These are phyloP conservation scores for Callimorpha dominula DNA, from an alignment of 2,888 invertebrate species.

Conservation along the genomic window DNA sequence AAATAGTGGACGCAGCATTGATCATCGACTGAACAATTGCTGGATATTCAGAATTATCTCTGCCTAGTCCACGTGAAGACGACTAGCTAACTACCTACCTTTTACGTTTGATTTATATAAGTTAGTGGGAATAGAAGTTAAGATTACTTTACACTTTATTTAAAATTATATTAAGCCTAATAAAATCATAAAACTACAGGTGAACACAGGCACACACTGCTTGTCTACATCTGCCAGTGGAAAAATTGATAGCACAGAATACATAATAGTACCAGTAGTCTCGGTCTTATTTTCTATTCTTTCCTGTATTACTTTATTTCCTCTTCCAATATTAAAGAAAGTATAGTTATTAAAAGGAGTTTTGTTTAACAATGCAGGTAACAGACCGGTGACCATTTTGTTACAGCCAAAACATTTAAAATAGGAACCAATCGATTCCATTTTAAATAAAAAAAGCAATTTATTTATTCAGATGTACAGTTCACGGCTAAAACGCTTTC, in stretches of 20 bases:
- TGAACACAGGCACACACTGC: too few species aligned
- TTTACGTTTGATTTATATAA: background rate
- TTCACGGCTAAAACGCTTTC: slow-evolving; percentile 18
- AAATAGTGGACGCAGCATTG: slow-evolving; percentile 44
- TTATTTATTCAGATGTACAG: slow-evolving; percentile 16
- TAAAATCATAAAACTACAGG: slow-evolving; percentile 38
- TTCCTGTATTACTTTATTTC: too few species aligned
- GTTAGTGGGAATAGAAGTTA: slow-evolving; percentile 40
- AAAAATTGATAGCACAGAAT: slow-evolving; percentile 34
- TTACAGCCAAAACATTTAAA: background rate
- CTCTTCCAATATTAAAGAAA: too few species aligned
- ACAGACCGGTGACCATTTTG: background rate
- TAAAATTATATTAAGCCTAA: slow-evolving; percentile 17
- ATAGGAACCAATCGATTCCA: slow-evolving; percentile 2
- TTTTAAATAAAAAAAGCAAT: background rate
- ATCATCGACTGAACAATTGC: slow-evolving; percentile 26
- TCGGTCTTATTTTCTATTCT: slow-evolving; percentile 17
- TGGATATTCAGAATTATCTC: slow-evolving; percentile 38
- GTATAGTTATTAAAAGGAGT: background rate
- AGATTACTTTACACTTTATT: slow-evolving; percentile 36
- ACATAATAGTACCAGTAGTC: too few species aligned
- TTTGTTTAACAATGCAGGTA: background rate
- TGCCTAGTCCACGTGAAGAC: slow-evolving; percentile 25
- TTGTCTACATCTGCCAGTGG: slow-evolving; percentile 41
- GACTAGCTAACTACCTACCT: slow-evolving; percentile 31